A percentile compares a stretch with the other conserved stretches of the same genome.
Conservation (phyloP, 2,797 vertebrate genomes). For the Threskiornis aethiopicus region DNA sequence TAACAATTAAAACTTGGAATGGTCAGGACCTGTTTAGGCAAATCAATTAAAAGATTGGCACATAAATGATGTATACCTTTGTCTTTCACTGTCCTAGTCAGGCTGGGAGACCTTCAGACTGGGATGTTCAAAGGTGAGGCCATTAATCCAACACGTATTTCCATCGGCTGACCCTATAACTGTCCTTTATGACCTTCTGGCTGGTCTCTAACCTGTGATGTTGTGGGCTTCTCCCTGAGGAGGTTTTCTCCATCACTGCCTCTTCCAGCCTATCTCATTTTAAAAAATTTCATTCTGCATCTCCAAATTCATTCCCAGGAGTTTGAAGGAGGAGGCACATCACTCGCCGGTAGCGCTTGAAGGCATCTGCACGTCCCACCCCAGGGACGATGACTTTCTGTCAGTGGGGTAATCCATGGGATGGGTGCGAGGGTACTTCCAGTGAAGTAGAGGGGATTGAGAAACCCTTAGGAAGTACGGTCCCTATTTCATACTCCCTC, state of each 20-base stretch:
- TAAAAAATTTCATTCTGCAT: neutral
- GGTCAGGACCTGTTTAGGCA: neutral
- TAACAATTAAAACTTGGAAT: slow-evolving; percentile 44
- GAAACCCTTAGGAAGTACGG: neutral
- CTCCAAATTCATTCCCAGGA: neutral
- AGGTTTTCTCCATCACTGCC: neutral
- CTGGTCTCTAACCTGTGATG: neutral
- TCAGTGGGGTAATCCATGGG: neutral
- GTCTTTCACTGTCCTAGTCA: neutral
- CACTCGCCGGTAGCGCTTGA: neutral
- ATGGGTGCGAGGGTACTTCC: neutral
- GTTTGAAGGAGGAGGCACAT: neutral
- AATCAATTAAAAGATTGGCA: slow-evolving; percentile 47
- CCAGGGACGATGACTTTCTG: neutral
- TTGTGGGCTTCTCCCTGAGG: neutral
- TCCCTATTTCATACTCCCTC: neutral
- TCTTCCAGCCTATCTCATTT: neutral
- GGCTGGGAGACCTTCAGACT: neutral
- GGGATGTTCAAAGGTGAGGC: neutral
- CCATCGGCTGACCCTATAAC: neutral
- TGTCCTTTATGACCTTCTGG: neutral
- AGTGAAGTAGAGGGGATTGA: neutral
- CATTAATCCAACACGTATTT: neutral
- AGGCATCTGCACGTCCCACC: neutral
- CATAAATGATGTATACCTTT: neutral